Evolutionary conservation across 2,113 vertebrate genomes (phyloP), one percentile per base, ranked within the genome.

Genomic region (Trochalopteron elliotii): DNA sequence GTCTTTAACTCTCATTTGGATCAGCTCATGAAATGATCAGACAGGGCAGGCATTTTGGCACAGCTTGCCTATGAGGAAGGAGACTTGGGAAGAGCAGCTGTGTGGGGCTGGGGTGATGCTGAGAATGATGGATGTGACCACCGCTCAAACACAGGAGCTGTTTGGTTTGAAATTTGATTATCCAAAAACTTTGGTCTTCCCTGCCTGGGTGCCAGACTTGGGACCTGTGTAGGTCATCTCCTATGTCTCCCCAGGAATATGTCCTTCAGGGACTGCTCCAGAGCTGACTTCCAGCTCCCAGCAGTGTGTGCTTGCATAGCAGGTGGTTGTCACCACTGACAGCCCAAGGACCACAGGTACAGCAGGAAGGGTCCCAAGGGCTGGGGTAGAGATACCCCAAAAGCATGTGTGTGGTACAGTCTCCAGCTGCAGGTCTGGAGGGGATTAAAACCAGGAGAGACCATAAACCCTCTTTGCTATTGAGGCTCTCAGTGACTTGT

Each of bases 241-340:
- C 39, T 47, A 0, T 30, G 19, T n/a, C 27, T 31, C 57, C 17
- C 7, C 17, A 25, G 0, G 0, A 11, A 7, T 33, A 2, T 24
- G 37, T 50, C 27, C 59, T 50, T 40, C 57, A 39, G 42, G 16
- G 47, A 3, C 9, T 83, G 35, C 44, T 31, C 33, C 44, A 39
- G 35, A 42, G 27, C 25, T 30, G 2, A 0, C 11, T 57, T 27
- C 33, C 15, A 76, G 18, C 27, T 83, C 67, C 23, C 30, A 76
- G 56, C 33, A 42, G 18, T 1, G 23, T 39, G 25, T 60, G 19
- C n/a, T 6, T 53, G 50, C 31, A 31, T 53, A 13, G 25, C 0
- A 0, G n/a, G 11, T 5, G 30, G 10, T 12, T 3, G 8, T 37
- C 50, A 22, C 40, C 6, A 7, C n/a, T 1, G 3, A 8, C 30